Percentiles rank a stretch among this genome's conserved stretches.
These are phyloP conservation scores for Galbula dea DNA, from an alignment of 2,113 vertebrate species.

Conservation along the genomic window DNA sequence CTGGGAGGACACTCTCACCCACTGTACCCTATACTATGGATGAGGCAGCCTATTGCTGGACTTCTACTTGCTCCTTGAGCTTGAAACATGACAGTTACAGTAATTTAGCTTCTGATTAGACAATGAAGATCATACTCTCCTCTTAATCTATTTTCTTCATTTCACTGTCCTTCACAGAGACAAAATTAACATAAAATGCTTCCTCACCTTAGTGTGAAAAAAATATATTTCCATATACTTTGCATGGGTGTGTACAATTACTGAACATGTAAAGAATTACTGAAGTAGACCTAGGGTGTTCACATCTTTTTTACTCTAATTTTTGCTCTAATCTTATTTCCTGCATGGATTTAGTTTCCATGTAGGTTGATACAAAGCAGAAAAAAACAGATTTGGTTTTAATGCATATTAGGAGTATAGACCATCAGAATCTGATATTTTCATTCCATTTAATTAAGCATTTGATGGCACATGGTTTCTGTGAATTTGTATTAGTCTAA, in stretches of 20 bases:
- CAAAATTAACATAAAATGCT: background rate
- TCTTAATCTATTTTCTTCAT: background rate
- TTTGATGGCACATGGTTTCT: background rate
- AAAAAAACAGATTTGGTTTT: background rate
- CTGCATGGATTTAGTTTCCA: background rate
- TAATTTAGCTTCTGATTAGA: background rate
- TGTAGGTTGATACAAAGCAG: background rate
- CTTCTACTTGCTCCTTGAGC: background rate
- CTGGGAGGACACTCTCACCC: background rate
- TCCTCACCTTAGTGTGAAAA: background rate
- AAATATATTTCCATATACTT: background rate
- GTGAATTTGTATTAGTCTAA: background rate
- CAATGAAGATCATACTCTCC: background rate
- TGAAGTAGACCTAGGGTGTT: background rate
- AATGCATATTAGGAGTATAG: background rate
- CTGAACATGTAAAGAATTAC: background rate
- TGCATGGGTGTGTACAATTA: background rate
- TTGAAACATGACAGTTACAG: background rate
- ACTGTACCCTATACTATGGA: accelerated
- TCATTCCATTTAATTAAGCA: background rate
- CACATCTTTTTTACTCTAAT: background rate
- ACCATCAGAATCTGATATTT: background rate
- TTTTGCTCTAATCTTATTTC: background rate
- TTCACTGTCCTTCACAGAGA: background rate
- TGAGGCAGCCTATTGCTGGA: background rate